Evolutionary conservation across 92 coral and sea anemone species (phyloP).

Genomic region (Epizoanthus stellaris): DNA sequence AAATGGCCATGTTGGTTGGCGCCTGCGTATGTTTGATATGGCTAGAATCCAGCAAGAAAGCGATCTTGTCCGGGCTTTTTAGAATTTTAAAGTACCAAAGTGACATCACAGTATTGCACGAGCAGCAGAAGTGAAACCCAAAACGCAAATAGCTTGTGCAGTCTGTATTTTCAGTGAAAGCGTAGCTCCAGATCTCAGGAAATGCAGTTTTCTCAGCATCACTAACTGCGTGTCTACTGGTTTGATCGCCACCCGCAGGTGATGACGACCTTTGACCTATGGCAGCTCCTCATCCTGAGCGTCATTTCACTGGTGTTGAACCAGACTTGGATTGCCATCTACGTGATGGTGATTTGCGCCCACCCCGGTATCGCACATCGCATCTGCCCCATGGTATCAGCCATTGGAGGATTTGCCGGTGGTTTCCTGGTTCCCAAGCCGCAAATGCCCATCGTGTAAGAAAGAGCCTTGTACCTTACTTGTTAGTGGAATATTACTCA

Average conservation of each 20-base stretch:
- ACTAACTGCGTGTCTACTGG: background rate
- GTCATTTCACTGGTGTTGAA: conserved; percentile 67
- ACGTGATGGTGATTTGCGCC: conserved; percentile 75
- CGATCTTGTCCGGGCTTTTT: no score
- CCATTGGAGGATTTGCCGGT: conserved; percentile 75
- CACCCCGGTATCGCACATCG: conserved; percentile 69
- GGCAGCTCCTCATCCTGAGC: conserved; percentile 57
- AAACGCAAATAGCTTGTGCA: no score
- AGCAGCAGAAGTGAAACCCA: no score
- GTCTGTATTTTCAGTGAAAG: background rate
- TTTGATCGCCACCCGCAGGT: conserved; percentile 31
- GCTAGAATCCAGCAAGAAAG: no score
- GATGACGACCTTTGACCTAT: conserved; percentile 55
- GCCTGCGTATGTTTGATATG: no score
- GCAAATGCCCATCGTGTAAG: conserved; percentile 72
- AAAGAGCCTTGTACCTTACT: background rate
- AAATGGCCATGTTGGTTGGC: no score
- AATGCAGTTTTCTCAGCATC: background rate
- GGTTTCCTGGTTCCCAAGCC: conserved; percentile 75
- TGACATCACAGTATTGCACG: no score
- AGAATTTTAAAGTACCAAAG: no score
- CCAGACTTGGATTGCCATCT: conserved; percentile 74
- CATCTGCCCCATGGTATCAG: conserved; percentile 76
- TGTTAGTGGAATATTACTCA: background rate
- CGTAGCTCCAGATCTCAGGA: background rate